Percentiles rank a stretch among this genome's conserved stretches.
Conservation (phyloP, 2,113 vertebrate species). For the Nibea coibor region DNA sequence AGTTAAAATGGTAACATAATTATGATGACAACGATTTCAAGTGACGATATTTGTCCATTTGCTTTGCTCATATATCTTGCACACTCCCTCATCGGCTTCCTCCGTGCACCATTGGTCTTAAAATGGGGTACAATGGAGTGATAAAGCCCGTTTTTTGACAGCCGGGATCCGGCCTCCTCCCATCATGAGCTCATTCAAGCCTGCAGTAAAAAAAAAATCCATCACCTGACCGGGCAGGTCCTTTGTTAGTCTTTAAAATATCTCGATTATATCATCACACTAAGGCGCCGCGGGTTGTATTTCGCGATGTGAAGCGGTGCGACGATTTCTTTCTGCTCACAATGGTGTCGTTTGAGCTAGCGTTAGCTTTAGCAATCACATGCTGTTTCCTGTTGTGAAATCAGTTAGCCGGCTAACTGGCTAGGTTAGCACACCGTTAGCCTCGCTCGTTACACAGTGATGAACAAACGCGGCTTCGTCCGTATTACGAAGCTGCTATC, state of each 20-base stretch:
- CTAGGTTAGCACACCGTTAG: constrained; percentile 47
- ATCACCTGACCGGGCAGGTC: constrained; percentile 12
- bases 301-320: rapidly evolving
- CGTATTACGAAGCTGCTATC: no score
- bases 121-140: constrained; percentile 10
- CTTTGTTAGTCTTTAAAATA: background rate
- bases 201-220: constrained; percentile 8
- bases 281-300: rapidly evolving
- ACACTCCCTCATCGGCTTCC: background rate
- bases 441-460: background rate
- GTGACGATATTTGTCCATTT: no score
- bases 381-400: constrained; percentile 73
- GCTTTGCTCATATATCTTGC: background rate
- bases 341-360: constrained; percentile 28
- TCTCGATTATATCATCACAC: background rate
- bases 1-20: background rate
- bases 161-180: constrained; percentile 71
- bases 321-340: background rate
- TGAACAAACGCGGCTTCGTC: background rate
- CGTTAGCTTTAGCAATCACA: constrained; percentile 73
- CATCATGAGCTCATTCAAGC: constrained; percentile 54
- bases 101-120: background rate
- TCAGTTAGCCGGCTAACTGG: constrained; percentile 69
- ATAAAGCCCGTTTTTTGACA: constrained; percentile 54
- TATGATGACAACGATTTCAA: background rate